These are phyloP conservation scores for Aurelia aurita complex sp. Pacific DNA, from an alignment of 30 jellyfish, hydroid and myxozoan genomes.

Conservation along the genomic window DNA sequence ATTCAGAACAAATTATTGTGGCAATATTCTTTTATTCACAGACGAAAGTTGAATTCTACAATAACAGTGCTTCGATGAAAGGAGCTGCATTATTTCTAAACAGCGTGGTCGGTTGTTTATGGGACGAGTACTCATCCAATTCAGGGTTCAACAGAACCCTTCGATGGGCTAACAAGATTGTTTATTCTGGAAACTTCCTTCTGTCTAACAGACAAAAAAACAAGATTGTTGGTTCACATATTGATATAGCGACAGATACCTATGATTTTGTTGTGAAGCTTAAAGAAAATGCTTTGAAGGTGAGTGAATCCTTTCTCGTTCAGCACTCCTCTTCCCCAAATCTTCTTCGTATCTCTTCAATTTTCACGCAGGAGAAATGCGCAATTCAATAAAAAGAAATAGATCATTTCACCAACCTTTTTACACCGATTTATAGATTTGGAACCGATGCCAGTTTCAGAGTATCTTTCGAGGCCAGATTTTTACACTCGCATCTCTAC, in stretches of 20 bases:
- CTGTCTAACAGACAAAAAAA: slow-evolving; percentile 19
- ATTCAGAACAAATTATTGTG: too few species aligned
- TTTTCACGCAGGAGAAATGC: too few species aligned
- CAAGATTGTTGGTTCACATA: slow-evolving; percentile 19
- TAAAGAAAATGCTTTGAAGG: slow-evolving; percentile 22
- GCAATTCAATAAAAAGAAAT: too few species aligned
- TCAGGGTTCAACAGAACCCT: slow-evolving; percentile 12
- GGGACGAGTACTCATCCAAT: slow-evolving; percentile 44
- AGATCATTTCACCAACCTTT: too few species aligned
- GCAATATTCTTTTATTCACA: not conserved
- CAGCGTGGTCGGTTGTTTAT: slow-evolving; percentile 59
- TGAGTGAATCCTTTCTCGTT: not conserved
- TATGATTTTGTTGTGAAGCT: slow-evolving; percentile 21
- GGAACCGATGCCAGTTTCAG: too few species aligned
- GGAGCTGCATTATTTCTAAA: slow-evolving; percentile 67
- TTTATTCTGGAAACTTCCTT: slow-evolving; percentile 47
- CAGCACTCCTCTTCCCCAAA: too few species aligned
- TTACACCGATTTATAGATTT: too few species aligned
- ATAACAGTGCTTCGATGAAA: slow-evolving; percentile 68
- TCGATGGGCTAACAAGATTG: slow-evolving; percentile 48
- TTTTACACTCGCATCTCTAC: too few species aligned
- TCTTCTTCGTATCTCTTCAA: too few species aligned
- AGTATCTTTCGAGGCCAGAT: too few species aligned
- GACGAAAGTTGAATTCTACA: slow-evolving; percentile 46
- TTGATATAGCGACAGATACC: slow-evolving; percentile 71